These are phyloP conservation scores for Aspidiotus destructor DNA, from an alignment of 2,888 invertebrate genomes.

Conservation along the genomic window DNA sequence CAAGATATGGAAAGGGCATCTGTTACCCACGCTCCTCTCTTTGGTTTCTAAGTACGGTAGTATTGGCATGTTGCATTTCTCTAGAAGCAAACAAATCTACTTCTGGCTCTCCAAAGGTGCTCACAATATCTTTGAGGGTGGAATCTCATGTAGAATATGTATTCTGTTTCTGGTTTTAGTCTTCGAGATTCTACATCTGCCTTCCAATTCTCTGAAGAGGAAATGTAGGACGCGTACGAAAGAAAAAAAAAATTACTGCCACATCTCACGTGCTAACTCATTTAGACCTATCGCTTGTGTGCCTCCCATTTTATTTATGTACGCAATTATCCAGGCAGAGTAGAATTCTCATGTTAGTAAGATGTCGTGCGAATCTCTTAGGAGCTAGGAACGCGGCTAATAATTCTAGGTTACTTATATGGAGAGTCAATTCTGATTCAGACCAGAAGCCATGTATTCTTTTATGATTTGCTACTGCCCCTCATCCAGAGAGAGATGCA, in stretches of 20 bases:
- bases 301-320: not conserved
- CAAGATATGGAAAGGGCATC: not conserved
- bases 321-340: not conserved
- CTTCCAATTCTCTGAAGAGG: not conserved
- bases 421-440: not conserved
- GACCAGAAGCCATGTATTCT: not conserved
- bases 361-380: not conserved
- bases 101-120: not conserved
- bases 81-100: not conserved
- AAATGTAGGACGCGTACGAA: not conserved
- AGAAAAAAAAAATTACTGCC: not conserved
- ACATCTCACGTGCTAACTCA: not conserved
- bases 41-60: not conserved
- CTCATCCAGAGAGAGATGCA: not conserved
- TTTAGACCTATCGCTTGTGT: not conserved
- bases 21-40: not conserved
- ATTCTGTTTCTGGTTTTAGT: not conserved
- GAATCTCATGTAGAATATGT: not conserved
- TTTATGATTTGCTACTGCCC: not conserved
- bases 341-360: not conserved
- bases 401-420: not conserved
- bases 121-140: not conserved
- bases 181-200: not conserved
- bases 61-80: not conserved
- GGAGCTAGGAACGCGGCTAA: not conserved